A percentile compares a stretch with the other conserved stretches of the same genome.
These are phyloP conservation scores for Sigmodon hispidus DNA, from an alignment of 2,113 vertebrate genomes.

Conservation along the genomic window DNA sequence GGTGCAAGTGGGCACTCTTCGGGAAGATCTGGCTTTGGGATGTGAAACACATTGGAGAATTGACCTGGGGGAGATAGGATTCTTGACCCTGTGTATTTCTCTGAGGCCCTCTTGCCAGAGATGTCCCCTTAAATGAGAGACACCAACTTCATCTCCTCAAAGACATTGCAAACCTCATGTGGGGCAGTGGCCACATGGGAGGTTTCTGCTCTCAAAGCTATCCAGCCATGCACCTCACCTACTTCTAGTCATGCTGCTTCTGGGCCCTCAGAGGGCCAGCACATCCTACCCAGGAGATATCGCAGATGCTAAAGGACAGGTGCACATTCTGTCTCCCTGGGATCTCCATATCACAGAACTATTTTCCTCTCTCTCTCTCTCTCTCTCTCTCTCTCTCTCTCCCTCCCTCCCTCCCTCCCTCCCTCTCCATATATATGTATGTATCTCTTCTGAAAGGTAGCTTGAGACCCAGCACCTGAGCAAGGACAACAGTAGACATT, in stretches of 20 bases:
- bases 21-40: fast-evolving
- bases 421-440: no score
- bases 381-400: neutral
- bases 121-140: neutral
- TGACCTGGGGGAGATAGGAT: fast-evolving
- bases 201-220: no score
- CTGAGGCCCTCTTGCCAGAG: neutral
- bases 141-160: neutral
- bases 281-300: neutral
- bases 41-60: fast-evolving
- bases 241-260: neutral
- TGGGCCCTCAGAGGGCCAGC: neutral
- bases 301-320: no score
- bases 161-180: fast-evolving
- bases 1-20: fast-evolving
- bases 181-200: fast-evolving
- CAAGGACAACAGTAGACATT: neutral
- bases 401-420: no score
- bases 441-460: neutral
- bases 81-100: fast-evolving
- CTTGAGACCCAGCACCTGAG: neutral
- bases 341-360: neutral
- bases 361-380: neutral
- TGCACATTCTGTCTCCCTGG: neutral
- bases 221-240: neutral